Conservation (phyloP, 1,140 invertebrate species). For the Drosophila melanica region DNA sequence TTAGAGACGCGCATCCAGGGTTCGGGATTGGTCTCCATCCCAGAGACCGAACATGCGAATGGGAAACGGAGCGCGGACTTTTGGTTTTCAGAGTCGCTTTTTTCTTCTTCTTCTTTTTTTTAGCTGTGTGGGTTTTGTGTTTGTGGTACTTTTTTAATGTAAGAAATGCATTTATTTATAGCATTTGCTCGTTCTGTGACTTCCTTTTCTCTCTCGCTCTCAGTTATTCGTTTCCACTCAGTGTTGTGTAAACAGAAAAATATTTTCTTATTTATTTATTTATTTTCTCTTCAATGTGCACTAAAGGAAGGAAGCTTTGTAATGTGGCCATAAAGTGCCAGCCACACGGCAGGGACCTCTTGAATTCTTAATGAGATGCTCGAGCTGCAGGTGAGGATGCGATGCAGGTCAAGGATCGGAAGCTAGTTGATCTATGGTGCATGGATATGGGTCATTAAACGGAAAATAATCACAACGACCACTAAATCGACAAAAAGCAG, state of each 20-base stretch:
- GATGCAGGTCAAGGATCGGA: conserved; percentile 46
- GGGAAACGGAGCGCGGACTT: background rate
- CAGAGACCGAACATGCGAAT: conserved; percentile 5
- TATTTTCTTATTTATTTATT: conserved; percentile 45
- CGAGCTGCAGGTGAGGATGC: conserved; percentile 27
- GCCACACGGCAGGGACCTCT: conserved; percentile 25
- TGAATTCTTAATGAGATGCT: conserved; percentile 48
- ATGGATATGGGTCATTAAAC: conserved; percentile 39
- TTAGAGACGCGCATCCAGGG: conserved; percentile 52
- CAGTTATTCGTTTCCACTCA: background rate
- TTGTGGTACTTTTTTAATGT: conserved; percentile 29
- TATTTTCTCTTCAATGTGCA: conserved; percentile 34
- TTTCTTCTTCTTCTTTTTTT: conserved; percentile 18
- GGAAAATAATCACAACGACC: conserved; percentile 6
- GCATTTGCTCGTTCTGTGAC: conserved; percentile 49
- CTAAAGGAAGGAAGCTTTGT: conserved; percentile 49
- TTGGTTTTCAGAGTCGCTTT: background rate
- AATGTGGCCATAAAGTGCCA: conserved; percentile 42
- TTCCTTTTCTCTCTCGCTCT: conserved; percentile 39
- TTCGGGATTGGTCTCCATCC: conserved; percentile 20
- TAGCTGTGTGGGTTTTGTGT: conserved; percentile 17
- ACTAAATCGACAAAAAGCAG: conserved; percentile 4
- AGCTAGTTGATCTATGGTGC: conserved; percentile 17
- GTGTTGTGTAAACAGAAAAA: conserved; percentile 27
- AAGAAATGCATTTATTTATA: conserved; percentile 72